These are phyloP conservation scores for Coregonus ussuriensis DNA, from an alignment of 2,797 vertebrate genomes.

Conservation along the genomic window DNA sequence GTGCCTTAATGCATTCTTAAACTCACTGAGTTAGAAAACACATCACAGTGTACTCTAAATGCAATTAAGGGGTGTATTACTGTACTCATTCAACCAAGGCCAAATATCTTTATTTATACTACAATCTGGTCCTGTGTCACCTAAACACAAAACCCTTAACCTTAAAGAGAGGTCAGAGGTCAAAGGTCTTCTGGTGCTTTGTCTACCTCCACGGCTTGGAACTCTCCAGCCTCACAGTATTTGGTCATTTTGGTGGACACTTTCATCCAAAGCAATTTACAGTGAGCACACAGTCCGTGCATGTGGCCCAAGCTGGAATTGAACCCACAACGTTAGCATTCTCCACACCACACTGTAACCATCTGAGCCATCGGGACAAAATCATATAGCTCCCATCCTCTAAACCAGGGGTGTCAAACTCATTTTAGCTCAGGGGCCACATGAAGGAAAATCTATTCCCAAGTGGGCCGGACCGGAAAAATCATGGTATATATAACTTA, in stretches of 20 bases:
- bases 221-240: neutral
- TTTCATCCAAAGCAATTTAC: neutral
- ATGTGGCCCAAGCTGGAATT: neutral
- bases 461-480: no score
- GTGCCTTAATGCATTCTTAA: neutral
- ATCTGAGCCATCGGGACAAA: neutral
- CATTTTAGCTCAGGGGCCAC: no score
- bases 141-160: no score
- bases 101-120: no score
- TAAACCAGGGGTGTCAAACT: no score
- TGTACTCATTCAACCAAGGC: no score
- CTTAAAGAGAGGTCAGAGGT: no score
- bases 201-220: no score
- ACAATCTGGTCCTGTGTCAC: no score
- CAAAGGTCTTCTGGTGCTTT: no score
- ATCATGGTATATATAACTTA: no score
- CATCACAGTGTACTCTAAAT: neutral
- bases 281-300: neutral
- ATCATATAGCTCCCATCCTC: neutral
- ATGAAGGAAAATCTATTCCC: no score
- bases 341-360: neutral
- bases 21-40: constrained; percentile 12
- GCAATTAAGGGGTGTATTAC: neutral
- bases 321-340: neutral
- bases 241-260: neutral